Conservation (phyloP, 2,888 invertebrate genomes). For the Xylota sylvarum region DNA sequence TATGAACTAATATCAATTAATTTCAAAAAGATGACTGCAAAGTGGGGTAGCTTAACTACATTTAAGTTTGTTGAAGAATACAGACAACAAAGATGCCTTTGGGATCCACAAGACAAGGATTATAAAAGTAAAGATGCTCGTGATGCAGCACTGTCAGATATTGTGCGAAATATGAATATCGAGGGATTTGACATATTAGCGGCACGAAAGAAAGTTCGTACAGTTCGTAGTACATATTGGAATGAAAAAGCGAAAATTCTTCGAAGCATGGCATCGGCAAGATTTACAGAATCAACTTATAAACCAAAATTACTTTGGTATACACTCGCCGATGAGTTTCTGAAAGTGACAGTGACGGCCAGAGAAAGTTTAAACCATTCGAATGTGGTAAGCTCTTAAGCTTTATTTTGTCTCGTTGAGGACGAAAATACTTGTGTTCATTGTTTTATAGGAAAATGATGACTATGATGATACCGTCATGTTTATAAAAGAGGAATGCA, state of each 20-base stretch:
- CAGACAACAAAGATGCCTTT: not conserved
- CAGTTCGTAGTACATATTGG: conserved; percentile 1
- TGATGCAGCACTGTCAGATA: not conserved
- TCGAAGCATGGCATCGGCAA: not conserved
- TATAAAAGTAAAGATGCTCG: not conserved
- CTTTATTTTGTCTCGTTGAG: too few species aligned
- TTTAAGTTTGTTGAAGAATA: conserved; percentile 2
- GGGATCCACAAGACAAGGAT: not conserved
- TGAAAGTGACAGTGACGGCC: not conserved
- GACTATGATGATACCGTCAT: not conserved
- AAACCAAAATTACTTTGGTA: conserved; percentile 4
- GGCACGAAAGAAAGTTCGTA: not conserved
- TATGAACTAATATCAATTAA: not conserved
- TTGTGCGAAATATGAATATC: not conserved
- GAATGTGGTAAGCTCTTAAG: not conserved
- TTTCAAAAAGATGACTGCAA: not conserved
- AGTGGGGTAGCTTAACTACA: not conserved
- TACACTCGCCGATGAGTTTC: not conserved
- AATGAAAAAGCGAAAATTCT: not conserved
- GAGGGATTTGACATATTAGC: not conserved
- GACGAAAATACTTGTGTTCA: not conserved
- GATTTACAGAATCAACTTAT: not conserved
- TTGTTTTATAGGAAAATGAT: not conserved
- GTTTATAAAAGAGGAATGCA: not conserved
- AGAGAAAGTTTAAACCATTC: not conserved